Conservation (phyloP, 2,888 invertebrate genomes). For the Erebia ligea region DNA sequence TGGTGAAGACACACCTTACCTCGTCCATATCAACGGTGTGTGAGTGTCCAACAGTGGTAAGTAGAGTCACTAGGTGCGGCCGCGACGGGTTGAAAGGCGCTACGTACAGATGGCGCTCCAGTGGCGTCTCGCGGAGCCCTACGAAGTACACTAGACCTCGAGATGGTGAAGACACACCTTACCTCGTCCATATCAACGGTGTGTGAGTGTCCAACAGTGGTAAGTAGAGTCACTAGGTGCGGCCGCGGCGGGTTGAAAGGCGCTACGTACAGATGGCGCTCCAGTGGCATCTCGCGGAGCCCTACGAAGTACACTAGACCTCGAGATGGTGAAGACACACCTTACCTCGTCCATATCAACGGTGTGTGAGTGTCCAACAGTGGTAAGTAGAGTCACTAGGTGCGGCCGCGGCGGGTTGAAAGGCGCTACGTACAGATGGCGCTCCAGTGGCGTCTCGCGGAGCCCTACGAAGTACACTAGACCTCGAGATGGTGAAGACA, state of each 20-base stretch:
- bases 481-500: too few relatives aligned
- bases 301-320: constrained; percentile 94
- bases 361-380: constrained; percentile 92
- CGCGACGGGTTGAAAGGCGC: constrained; percentile 84
- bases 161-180: constrained; percentile 38
- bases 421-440: constrained; percentile 94
- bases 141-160: constrained; percentile 91
- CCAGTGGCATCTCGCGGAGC: constrained; percentile 94
- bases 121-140: constrained; percentile 93
- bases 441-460: constrained; percentile 95
- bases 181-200: constrained; percentile 91
- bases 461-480: constrained; percentile 96
- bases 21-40: constrained; percentile 92
- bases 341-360: constrained; percentile 90
- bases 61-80: constrained; percentile 88
- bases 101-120: constrained; percentile 96
- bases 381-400: constrained; percentile 89
- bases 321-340: neutral
- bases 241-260: constrained; percentile 85
- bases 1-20: constrained; percentile 65
- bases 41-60: constrained; percentile 93
- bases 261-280: constrained; percentile 95
- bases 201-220: constrained; percentile 93
- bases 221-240: constrained; percentile 89
- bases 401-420: constrained; percentile 84